phyloP scores from a whole-genome alignment of 2,797 vertebrate genomes.

The Lepilemur ruficaudatus region DNA sequence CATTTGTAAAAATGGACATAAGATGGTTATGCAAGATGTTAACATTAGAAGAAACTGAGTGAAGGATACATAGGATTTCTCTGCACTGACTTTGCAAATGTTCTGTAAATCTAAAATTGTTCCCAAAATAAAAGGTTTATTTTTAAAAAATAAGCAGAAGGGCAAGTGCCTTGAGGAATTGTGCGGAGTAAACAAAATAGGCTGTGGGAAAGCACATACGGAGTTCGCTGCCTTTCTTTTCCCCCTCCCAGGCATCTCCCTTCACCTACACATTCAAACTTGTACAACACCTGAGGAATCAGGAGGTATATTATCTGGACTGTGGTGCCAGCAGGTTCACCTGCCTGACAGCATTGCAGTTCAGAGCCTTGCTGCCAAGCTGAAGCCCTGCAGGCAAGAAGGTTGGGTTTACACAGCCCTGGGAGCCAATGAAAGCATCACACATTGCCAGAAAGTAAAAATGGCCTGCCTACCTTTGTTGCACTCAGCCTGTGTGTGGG shows the following conservation, averaged over 20 bases:
- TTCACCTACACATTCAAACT: constrained; percentile 31
- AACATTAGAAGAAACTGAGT: neutral
- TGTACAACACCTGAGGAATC: constrained; percentile 29
- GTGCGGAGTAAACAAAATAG: neutral
- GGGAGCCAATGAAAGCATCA: neutral
- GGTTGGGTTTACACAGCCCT: neutral
- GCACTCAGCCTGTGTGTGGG: neutral
- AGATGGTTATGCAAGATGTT: neutral
- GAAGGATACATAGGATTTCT: neutral
- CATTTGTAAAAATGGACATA: constrained; percentile 9
- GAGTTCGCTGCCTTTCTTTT: neutral
- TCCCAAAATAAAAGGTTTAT: neutral
- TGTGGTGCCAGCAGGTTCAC: constrained; percentile 22
- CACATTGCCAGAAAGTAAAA: constrained; percentile 40
- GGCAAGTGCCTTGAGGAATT: neutral
- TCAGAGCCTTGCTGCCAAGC: constrained; percentile 15
- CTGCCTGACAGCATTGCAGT: neutral
- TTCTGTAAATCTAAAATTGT: constrained; percentile 7
- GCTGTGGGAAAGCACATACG: neutral
- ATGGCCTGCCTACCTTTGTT: neutral
- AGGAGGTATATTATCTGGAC: neutral
- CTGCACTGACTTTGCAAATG: neutral
- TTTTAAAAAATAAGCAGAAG: neutral
- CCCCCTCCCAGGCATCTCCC: neutral
- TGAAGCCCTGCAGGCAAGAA: constrained; percentile 18